These are phyloP conservation scores for Philhelius pedissequus DNA, from an alignment of 2,888 invertebrate species.

Conservation along the genomic window DNA sequence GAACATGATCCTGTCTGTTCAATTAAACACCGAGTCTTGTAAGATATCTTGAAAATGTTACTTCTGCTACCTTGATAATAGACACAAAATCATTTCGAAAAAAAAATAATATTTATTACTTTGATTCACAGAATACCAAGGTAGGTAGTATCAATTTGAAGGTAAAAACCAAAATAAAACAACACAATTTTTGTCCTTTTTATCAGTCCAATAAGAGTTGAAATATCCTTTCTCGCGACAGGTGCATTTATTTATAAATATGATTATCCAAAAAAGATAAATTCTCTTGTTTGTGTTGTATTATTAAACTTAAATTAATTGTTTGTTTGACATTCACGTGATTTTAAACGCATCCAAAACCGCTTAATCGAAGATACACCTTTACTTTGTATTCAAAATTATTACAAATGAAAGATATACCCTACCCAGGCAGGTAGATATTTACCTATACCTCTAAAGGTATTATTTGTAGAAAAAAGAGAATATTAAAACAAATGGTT, in stretches of 20 bases:
- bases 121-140: neutral
- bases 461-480: neutral
- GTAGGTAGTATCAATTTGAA: neutral
- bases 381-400: neutral
- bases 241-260: constrained; percentile 36
- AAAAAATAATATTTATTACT: neutral
- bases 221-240: constrained; percentile 44
- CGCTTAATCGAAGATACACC: constrained; percentile 39
- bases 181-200: neutral
- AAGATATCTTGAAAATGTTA: neutral
- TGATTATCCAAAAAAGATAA: constrained; percentile 16
- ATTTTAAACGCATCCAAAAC: constrained; percentile 28
- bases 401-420: neutral
- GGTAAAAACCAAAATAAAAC: neutral
- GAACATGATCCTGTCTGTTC: constrained; percentile 38
- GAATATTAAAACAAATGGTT: constrained; percentile 69
- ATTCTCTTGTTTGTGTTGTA: neutral
- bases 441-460: neutral
- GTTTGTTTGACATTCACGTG: constrained; percentile 63
- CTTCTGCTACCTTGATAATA: constrained; percentile 9
- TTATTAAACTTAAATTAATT: constrained; percentile 44
- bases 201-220: constrained; percentile 32
- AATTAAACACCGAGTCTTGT: constrained; percentile 24
- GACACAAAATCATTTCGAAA: constrained; percentile 3
- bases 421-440: neutral